Conservation (phyloP, 2,888 invertebrate genomes). For the Ichneumoninae sp. region DNA sequence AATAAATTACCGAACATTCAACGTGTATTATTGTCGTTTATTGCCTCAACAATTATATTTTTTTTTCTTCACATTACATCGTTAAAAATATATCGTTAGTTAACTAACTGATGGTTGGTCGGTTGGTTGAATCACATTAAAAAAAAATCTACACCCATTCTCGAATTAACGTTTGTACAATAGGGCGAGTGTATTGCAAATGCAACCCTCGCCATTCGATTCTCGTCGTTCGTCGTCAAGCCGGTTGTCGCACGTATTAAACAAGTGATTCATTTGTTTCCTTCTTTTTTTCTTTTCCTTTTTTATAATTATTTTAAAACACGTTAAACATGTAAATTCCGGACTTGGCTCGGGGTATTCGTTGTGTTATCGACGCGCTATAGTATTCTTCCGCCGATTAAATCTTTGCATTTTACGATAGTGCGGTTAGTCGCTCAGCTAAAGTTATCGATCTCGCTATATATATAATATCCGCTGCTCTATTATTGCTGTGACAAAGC, state of each 20-base stretch:
- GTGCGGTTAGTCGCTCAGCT: conserved; percentile 11
- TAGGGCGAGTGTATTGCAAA: conserved; percentile 35
- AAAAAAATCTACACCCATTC: conserved; percentile 51
- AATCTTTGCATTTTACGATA: conserved; percentile 20
- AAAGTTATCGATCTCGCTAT: conserved; percentile 22
- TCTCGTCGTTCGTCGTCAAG: conserved; percentile 62
- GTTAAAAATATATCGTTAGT: conserved; percentile 76
- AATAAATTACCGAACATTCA: conserved; percentile 17
- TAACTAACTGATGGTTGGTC: conserved; percentile 69
- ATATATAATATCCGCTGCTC: conserved; percentile 9
- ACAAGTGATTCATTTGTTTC: conserved; percentile 16
- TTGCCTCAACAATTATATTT: conserved; percentile 68
- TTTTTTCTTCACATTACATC: conserved; percentile 70
- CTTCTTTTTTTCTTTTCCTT: neutral
- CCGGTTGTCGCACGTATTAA: conserved; percentile 33
- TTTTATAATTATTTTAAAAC: neutral
- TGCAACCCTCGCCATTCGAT: conserved; percentile 46
- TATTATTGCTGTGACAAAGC: conserved; percentile 21
- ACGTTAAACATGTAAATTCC: conserved; percentile 30
- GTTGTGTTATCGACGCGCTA: conserved; percentile 40
- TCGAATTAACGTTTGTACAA: conserved; percentile 62
- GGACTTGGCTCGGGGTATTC: conserved; percentile 37
- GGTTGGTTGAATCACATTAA: conserved; percentile 66
- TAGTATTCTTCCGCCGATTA: neutral
- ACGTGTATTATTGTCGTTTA: conserved; percentile 68